phyloP scores from a whole-genome alignment of 2,888 invertebrate genomes.

The Nomada fucata region DNA sequence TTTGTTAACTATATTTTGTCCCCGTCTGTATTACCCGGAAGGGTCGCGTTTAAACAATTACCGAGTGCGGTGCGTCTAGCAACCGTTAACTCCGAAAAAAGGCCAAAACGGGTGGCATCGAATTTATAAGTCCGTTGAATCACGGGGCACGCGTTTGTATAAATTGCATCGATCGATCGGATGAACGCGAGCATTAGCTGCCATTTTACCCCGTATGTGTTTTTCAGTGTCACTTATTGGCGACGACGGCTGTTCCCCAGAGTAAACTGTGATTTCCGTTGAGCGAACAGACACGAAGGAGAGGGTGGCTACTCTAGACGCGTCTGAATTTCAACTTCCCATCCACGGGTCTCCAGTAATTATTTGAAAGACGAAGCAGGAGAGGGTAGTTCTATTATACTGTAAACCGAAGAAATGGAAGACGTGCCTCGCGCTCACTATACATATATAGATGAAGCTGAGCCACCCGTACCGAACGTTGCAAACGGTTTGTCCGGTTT shows the following conservation, averaged over 20 bases:
- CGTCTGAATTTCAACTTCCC: constrained; percentile 22
- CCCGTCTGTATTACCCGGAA: too few species aligned
- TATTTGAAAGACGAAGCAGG: not conserved
- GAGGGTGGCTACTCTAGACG: not conserved
- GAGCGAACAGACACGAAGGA: not conserved
- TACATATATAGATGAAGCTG: constrained; percentile 36
- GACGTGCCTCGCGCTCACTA: constrained; percentile 38
- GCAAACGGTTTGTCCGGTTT: constrained; percentile 72
- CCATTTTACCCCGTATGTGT: too few species aligned
- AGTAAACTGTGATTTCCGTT: not conserved
- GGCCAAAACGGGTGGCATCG: too few species aligned
- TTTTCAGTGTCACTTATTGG: not conserved
- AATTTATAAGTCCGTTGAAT: too few species aligned
- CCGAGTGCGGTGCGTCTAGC: too few species aligned
- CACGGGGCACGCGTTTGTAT: too few species aligned
- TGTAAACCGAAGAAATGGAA: constrained; percentile 31
- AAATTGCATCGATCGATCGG: too few species aligned
- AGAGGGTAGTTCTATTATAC: constrained; percentile 26
- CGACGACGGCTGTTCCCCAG: not conserved
- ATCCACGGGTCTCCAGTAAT: not conserved
- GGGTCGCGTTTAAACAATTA: too few species aligned
- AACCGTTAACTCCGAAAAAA: too few species aligned
- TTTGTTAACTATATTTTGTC: too few species aligned
- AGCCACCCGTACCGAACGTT: constrained; percentile 47
- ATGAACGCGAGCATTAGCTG: too few species aligned